Base-by-base conservation (phyloP, 2,888 invertebrate genomes). In the Tipula helvola region DNA sequence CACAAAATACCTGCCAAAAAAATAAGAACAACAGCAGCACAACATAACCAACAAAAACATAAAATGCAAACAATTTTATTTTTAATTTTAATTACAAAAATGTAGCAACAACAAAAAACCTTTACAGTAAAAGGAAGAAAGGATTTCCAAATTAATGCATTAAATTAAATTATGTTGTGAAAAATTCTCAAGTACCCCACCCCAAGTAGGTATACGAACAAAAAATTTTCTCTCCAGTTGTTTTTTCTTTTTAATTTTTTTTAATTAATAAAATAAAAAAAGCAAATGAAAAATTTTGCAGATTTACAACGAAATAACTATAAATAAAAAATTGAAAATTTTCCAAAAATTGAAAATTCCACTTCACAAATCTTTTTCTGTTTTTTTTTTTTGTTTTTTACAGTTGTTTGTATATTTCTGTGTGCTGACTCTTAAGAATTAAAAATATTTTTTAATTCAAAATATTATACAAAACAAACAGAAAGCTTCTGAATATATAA, bases 301-400 rank as follows among this genome's bases (percentile, higher is more conserved):
- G 71, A 71, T 71, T 71, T 71, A 71, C 71, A 71, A 71, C 71
- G 71, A 71, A 71, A 71, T 71, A 71, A 71, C 71, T 71, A 71
- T 71, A 71, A 52, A 52, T 52, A 16, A 28, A 71, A 71, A 71
- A 71, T 71, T 71, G 71, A 71, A 71, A 71, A 71, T 71, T 71
- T 71, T 71, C 71, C 71, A 71, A 71, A 71, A 71, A 71, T 71
- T 71, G 71, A 71, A 71, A 71, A 71, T 71, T 71, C 28, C 71
- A 71, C 71, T 71, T 71, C 71, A 71, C 71, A 71, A 71, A 71
- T 71, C 28, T 71, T 12, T 71, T 52, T 52, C 16, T 71, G 8
- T 71, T 28, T 52, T 52, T 52, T 71, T 28, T 71, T 28, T 18
- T 71, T 16, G 16, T 16, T 71, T 28, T 28, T 28, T 28, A 28